These are phyloP conservation scores for Bostrychus sinensis DNA, from an alignment of 2,113 vertebrate genomes.

Conservation along the genomic window DNA sequence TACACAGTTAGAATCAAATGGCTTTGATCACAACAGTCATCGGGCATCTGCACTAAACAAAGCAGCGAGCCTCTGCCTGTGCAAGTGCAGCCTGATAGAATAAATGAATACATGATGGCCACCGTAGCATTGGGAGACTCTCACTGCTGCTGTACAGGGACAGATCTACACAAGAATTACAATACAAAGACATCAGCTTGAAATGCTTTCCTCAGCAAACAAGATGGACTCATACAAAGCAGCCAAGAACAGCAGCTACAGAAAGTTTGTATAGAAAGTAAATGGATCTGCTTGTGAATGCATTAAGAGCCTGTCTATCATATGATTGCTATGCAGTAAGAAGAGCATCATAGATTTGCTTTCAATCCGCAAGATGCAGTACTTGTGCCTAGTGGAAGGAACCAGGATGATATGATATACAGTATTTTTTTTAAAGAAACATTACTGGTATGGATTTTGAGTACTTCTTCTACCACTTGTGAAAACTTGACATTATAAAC, in stretches of 20 bases:
- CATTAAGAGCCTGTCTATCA: not conserved
- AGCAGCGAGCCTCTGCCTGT: constrained; percentile 11
- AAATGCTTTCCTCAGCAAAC: constrained; percentile 1
- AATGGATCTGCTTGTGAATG: not conserved
- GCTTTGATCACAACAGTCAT: constrained; percentile 31
- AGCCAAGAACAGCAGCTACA: not conserved
- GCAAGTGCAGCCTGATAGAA: constrained; percentile 4
- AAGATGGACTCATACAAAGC: not conserved
- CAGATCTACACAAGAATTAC: constrained; percentile 16
- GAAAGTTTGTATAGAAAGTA: not conserved
- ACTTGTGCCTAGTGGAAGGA: no score
- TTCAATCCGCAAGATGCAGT: no score
- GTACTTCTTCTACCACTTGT: no score
- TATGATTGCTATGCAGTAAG: not conserved
- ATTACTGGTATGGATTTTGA: no score
- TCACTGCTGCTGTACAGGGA: constrained; percentile 10
- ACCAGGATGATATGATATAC: no score
- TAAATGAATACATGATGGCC: constrained; percentile 27
- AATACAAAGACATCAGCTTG: constrained; percentile 4
- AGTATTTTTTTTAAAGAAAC: no score
- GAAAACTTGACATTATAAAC: no score
- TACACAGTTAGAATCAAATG: constrained; percentile 18
- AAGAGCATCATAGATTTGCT: not conserved
- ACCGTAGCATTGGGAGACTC: not conserved
- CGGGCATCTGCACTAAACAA: constrained; percentile 20